These are phyloP conservation scores for Crocidura indochinensis DNA, from an alignment of 2,797 vertebrate species.

Conservation along the genomic window DNA sequence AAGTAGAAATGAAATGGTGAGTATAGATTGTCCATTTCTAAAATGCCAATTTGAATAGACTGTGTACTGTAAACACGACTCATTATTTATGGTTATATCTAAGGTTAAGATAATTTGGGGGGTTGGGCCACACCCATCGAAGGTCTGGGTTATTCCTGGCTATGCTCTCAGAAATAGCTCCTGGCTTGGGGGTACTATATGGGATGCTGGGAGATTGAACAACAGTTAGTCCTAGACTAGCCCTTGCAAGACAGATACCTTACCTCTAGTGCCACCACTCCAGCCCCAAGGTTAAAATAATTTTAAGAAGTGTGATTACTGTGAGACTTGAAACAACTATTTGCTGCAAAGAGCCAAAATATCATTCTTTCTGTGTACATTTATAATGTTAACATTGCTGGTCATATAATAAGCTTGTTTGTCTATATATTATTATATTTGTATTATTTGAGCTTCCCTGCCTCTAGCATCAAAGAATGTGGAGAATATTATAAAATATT, in stretches of 20 bases:
- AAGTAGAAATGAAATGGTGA: no score
- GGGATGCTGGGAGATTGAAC: no score
- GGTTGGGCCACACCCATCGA: no score
- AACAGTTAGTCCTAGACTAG: no score
- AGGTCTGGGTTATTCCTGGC: no score
- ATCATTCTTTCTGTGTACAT: not conserved
- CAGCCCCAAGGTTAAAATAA: not conserved
- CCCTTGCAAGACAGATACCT: no score
- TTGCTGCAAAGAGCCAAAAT: not conserved
- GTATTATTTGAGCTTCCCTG: not conserved
- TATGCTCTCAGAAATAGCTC: no score
- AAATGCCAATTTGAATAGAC: not conserved
- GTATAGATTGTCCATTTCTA: not conserved
- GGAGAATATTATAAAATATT: not conserved
- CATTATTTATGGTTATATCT: not conserved
- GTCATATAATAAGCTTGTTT: not conserved
- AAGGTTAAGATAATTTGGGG: not conserved
- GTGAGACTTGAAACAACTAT: not conserved
- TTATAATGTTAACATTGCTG: not conserved
- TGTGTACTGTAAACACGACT: fast-evolving
- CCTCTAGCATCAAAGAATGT: not conserved
- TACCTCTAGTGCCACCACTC: no score
- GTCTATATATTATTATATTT: not conserved
- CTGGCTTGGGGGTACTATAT: no score
- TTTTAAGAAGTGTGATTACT: not conserved